These are phyloP conservation scores for Chorisops tibialis DNA, from an alignment of 2,888 invertebrate genomes.

Conservation along the genomic window DNA sequence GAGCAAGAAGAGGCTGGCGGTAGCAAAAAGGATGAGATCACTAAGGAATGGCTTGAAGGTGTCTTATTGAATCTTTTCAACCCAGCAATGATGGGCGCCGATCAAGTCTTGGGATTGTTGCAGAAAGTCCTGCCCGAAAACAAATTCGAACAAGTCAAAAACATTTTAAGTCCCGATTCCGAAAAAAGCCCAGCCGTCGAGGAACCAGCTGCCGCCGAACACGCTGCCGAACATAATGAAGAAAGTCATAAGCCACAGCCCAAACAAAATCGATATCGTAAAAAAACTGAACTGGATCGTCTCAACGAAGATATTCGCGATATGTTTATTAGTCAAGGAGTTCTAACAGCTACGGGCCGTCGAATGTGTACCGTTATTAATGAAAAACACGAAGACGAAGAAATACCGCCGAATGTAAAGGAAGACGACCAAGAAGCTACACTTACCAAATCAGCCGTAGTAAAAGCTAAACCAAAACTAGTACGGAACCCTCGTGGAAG, in stretches of 20 bases:
- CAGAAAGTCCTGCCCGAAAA: conserved; percentile 40
- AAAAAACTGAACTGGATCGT: conserved; percentile 57
- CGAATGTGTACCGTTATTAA: conserved; percentile 57
- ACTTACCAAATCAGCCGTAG: no score
- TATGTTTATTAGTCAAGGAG: conserved; percentile 61
- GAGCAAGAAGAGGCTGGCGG: not conserved
- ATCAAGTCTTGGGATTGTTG: conserved; percentile 38
- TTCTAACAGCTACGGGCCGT: conserved; percentile 59
- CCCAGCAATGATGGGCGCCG: conserved; percentile 37
- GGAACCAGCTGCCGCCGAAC: conserved; percentile 20
- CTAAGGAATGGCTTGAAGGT: conserved; percentile 38
- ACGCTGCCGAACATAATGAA: conserved; percentile 21
- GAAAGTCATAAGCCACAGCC: not conserved
- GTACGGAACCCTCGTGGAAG: not conserved
- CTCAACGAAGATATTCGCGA: conserved; percentile 64
- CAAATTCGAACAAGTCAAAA: conserved; percentile 39
- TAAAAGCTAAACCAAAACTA: no score
- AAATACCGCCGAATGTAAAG: not conserved
- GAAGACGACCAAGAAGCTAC: not conserved
- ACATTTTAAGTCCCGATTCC: conserved; percentile 26
- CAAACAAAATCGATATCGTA: not conserved
- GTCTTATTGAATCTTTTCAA: conserved; percentile 40
- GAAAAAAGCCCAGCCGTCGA: conserved; percentile 28
- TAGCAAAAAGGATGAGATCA: conserved; percentile 31
- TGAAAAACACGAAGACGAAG: conserved; percentile 36